These are phyloP conservation scores for Coreius guichenoti DNA, from an alignment of 2,797 vertebrate genomes.

Conservation along the genomic window DNA sequence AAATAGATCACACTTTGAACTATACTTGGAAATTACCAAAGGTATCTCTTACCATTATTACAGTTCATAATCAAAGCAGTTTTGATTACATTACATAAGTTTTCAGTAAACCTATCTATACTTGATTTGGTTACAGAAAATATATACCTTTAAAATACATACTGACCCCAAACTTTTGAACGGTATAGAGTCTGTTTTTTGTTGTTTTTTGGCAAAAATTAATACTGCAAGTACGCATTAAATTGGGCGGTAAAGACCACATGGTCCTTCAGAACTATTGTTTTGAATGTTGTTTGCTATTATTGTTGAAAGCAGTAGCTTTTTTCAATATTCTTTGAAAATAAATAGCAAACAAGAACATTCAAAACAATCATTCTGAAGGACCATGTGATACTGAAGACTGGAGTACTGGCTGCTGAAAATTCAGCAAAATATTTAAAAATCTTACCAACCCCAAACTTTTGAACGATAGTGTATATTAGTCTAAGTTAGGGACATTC, in stretches of 20 bases:
- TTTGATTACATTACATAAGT: neutral
- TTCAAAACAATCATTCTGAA: neutral
- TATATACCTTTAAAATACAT: neutral
- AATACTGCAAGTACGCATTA: neutral
- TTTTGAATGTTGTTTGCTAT: too few relatives aligned
- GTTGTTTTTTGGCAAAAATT: neutral
- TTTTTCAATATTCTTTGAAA: too few relatives aligned
- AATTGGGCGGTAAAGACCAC: neutral
- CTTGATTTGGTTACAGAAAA: neutral
- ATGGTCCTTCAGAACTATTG: too few relatives aligned
- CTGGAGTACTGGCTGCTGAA: neutral
- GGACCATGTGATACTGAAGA: neutral
- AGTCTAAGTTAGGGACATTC: neutral
- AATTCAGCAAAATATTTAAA: neutral
- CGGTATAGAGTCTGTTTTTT: neutral
- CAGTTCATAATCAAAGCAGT: neutral
- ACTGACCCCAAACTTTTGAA: neutral
- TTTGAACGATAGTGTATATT: neutral
- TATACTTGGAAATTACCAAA: constrained; percentile 10
- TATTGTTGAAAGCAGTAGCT: too few relatives aligned
- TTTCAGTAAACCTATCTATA: neutral
- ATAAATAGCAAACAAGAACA: too few relatives aligned
- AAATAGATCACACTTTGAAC: constrained; percentile 26
- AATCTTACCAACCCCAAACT: neutral
- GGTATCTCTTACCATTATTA: neutral